phyloP scores from a whole-genome alignment of 2,797 vertebrate genomes.

The Mormyrus hasselquistii region DNA sequence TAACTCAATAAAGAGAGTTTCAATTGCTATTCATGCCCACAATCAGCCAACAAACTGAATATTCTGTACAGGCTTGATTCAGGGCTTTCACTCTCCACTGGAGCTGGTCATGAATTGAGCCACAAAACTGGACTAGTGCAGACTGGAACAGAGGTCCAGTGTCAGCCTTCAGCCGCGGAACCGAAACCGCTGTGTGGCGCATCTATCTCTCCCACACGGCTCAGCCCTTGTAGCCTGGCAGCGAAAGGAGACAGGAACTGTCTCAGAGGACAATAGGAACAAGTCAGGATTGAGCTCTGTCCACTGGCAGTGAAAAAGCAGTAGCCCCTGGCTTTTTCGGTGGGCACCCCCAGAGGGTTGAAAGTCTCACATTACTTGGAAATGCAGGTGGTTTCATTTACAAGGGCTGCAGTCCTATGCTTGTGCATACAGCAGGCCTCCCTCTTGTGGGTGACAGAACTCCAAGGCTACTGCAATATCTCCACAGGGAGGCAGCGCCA shows the following conservation, averaged over 20 bases:
- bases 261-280: conserved; percentile 24
- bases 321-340: neutral
- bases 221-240: conserved; percentile 3
- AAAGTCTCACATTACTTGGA: neutral
- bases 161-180: conserved; percentile 28
- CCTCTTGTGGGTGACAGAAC: neutral
- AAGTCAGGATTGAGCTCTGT: conserved; percentile 48
- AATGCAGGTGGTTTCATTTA: neutral
- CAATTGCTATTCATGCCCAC: conserved; percentile 45
- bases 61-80: conserved; percentile 35
- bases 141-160: conserved; percentile 33
- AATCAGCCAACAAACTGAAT: conserved; percentile 50
- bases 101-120: conserved; percentile 45
- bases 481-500: neutral
- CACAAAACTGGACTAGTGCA: conserved; percentile 50
- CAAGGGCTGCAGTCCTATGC: conserved; percentile 28
- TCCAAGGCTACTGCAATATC: neutral
- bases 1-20: conserved; percentile 24
- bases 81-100: conserved; percentile 20
- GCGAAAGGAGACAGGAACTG: conserved; percentile 8
- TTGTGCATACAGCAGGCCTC: neutral
- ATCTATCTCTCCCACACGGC: neutral
- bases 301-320: conserved; percentile 29
- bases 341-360: neutral
- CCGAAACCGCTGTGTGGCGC: neutral